These are phyloP conservation scores for Scaptomyza montana DNA, from an alignment of 1,140 invertebrate species.

Conservation along the genomic window DNA sequence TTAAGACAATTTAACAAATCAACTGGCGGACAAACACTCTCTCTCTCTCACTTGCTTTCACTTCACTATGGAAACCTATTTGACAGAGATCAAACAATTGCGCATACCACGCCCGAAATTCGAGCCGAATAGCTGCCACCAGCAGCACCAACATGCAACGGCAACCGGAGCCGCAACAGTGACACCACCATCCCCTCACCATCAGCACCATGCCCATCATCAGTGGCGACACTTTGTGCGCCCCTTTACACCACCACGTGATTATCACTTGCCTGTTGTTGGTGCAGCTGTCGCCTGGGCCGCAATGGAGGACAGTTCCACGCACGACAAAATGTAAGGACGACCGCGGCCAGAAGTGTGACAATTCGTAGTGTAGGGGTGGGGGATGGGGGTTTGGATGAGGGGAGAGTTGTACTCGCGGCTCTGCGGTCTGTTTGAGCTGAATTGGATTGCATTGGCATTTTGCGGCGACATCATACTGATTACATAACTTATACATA, in stretches of 20 bases:
- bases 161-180: conserved; percentile 84
- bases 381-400: background rate
- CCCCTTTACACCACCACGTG: conserved; percentile 80
- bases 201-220: conserved; percentile 53
- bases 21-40: conserved; percentile 48
- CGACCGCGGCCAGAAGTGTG: background rate
- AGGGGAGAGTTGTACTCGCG: background rate
- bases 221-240: conserved; percentile 82
- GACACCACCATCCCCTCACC: conserved; percentile 42
- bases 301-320: conserved; percentile 46
- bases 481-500: conserved; percentile 40
- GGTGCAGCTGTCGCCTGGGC: conserved; percentile 49
- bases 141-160: conserved; percentile 85
- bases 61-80: conserved; percentile 90
- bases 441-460: conserved; percentile 43
- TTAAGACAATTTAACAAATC: conserved; percentile 61
- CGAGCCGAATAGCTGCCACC: conserved; percentile 88
- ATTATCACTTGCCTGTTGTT: conserved; percentile 71
- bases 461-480: conserved; percentile 28
- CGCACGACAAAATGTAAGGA: conserved; percentile 63
- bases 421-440: conserved; percentile 47
- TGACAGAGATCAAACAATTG: conserved; percentile 91
- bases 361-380: too few relatives aligned
- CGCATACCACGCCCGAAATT: conserved; percentile 93
- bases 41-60: background rate